Evolutionary conservation across 2,888 invertebrate genomes (phyloP).

Genomic region (Leptinotarsa juncta): DNA sequence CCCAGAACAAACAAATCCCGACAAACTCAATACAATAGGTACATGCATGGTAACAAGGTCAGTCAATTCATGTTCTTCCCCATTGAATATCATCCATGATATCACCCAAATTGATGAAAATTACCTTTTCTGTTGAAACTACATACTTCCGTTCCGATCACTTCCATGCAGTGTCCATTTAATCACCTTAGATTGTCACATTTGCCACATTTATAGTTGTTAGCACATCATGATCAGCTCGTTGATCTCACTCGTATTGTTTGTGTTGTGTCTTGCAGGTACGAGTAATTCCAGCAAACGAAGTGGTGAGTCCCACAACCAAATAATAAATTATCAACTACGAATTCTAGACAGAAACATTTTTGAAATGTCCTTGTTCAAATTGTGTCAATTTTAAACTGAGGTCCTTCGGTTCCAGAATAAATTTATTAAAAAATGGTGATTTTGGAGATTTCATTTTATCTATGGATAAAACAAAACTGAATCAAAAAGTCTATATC

Average conservation of each 20-base stretch:
- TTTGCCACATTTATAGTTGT: conserved; percentile 17
- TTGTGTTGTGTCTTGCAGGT: neutral
- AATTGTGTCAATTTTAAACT: no score
- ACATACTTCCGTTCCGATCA: conserved; percentile 30
- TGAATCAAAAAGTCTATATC: no score
- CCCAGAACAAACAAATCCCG: neutral
- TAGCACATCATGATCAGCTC: conserved; percentile 20
- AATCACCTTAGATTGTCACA: conserved; percentile 12
- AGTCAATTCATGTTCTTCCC: conserved; percentile 14
- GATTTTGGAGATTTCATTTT: no score
- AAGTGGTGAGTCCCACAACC: neutral
- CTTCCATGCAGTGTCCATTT: conserved; percentile 20
- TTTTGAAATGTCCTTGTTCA: no score
- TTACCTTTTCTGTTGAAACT: conserved; percentile 30
- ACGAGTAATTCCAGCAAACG: neutral
- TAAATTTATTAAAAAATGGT: no score
- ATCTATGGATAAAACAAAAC: no score
- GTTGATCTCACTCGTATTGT: conserved; percentile 1
- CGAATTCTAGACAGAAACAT: no score
- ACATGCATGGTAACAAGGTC: conserved; percentile 27
- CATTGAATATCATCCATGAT: conserved; percentile 30
- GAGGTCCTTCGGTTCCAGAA: no score
- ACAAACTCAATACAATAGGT: conserved; percentile 5
- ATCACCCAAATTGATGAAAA: conserved; percentile 27
- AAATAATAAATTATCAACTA: neutral